Evolutionary conservation across 2,888 invertebrate species (phyloP), one percentile per base, ranked within the genome.

Genomic region (Synanthedon tipuliformis): DNA sequence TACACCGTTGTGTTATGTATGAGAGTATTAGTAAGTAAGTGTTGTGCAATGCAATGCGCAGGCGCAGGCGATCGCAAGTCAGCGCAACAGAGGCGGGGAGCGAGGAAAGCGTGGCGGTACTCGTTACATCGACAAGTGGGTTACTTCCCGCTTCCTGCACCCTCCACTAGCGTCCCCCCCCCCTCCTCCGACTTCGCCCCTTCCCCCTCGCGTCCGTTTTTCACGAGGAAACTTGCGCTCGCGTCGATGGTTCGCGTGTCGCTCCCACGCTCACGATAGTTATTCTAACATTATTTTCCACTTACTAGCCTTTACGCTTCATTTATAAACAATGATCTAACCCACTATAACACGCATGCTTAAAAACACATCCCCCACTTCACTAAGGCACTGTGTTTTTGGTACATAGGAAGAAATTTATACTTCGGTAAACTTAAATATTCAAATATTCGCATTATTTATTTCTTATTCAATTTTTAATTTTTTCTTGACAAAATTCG

Each of bases 61-160:
- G 34, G 27, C 18, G 27, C 23, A 16, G 13, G 49, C 16, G 49
- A 7, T 16, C 18, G 49, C 11, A 10, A 16, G 23, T 10, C 16
- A 15, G 23, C 23, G 49, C 13, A 13, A 10, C 16, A 60, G 66
- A 60, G 59, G 68, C 62, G 67, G 70, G 69, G 72, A 70, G 68
- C 71, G 65, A 66, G 69, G 73, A 74, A 75, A 74, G 76, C 76
- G 80, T 71, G 66, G 70, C 65, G 63, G 72, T 68, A 66, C 69
- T 75, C 77, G 77, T 77, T 73, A 82, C 70, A 56, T 59, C 61
- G 61, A 59, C 73, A 73, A 77, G 65, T 81, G 60, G 79, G 78
- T 76, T 76, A 81, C 74, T 83, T 85, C 83, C 83, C 75, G 65
- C 72, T 85, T 85, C 85, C 84, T 75, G 61, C 58, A 56, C 58